Evolutionary conservation across 2,113 vertebrate species (phyloP).

Genomic region (Struthio camelus): DNA sequence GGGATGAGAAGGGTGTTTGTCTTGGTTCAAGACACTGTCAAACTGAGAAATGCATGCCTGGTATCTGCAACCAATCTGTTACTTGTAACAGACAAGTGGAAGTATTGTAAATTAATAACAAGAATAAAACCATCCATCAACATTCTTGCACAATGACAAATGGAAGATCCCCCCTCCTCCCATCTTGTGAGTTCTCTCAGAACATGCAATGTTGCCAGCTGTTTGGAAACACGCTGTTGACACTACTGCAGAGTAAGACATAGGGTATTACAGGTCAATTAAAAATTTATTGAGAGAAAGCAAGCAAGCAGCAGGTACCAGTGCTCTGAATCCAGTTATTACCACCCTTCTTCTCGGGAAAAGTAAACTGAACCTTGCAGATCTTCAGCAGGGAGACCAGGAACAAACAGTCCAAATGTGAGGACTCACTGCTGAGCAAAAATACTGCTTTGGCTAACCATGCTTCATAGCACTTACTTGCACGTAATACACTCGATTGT

Average conservation of each 20-base stretch:
- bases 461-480: not conserved
- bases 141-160: not conserved
- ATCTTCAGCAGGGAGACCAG: not conserved
- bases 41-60: not conserved
- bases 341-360: not conserved
- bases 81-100: not conserved
- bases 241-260: not conserved
- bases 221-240: slow-evolving; percentile 24
- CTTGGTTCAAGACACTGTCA: too few relatives aligned
- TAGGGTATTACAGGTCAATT: not conserved
- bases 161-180: not conserved
- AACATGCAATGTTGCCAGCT: not conserved
- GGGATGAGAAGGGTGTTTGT: not conserved
- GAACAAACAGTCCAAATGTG: not conserved
- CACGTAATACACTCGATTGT: not conserved
- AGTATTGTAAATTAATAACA: not conserved
- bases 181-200: not conserved
- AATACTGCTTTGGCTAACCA: not conserved
- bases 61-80: not conserved
- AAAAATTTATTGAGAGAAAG: not conserved
- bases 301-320: not conserved
- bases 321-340: slow-evolving; percentile 10
- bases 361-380: not conserved
- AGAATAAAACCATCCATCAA: not conserved
- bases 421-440: not conserved